Percentiles rank a stretch among this genome's conserved stretches.
Conservation (phyloP, 2,113 vertebrate genomes). For the Cyprinus carpio region DNA sequence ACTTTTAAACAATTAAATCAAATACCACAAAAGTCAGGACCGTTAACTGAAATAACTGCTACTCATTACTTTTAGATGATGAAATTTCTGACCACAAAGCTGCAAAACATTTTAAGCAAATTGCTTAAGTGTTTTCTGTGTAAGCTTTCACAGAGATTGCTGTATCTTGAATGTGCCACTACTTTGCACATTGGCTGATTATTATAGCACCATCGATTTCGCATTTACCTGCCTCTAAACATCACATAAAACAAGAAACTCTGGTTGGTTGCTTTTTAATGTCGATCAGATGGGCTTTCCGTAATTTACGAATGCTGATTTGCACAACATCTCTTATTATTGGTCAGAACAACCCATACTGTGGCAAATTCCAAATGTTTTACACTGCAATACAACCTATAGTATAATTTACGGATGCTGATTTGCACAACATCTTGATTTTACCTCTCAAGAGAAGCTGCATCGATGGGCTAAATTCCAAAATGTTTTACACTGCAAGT, state of each 20-base stretch:
- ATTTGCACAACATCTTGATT: not conserved
- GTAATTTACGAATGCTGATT: no score
- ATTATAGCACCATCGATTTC: not conserved
- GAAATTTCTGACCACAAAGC: slow-evolving; percentile 1
- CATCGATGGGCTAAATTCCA: no score
- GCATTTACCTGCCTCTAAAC: not conserved
- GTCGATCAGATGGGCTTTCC: not conserved
- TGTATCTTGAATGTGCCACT: not conserved
- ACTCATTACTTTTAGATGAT: not conserved
- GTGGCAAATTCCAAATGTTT: not conserved
- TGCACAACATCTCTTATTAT: not conserved
- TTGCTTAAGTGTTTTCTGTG: not conserved
- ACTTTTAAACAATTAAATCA: no score
- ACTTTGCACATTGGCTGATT: slow-evolving; percentile 6
- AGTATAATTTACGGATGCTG: not conserved
- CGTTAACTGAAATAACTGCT: slow-evolving; percentile 3
- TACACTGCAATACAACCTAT: not conserved
- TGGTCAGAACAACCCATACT: not conserved
- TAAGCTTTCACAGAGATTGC: slow-evolving; percentile 22
- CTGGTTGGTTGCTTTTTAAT: not conserved
- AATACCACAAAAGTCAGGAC: no score
- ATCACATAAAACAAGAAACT: not conserved
- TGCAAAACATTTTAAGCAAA: slow-evolving; percentile 1
- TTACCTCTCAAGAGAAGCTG: not conserved
- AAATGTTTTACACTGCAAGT: no score